Percentiles rank a stretch among this genome's conserved stretches.
These are phyloP conservation scores for Ovibos moschatus DNA, from an alignment of 2,113 vertebrate species.

Conservation along the genomic window DNA sequence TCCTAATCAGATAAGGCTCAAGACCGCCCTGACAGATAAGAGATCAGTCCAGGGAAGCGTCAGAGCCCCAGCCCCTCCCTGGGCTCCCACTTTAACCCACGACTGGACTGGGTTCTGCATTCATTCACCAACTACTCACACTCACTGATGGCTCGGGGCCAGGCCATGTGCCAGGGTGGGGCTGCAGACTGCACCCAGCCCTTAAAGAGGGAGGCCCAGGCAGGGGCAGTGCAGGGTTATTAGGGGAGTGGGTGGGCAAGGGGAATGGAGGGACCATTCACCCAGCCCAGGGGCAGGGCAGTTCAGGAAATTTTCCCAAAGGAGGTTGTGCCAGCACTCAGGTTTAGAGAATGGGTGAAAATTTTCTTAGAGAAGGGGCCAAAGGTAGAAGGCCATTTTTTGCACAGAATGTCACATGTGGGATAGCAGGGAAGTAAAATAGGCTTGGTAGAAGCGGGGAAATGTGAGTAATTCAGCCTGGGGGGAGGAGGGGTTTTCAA, in stretches of 20 bases:
- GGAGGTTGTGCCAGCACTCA: background rate
- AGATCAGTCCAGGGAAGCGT: background rate
- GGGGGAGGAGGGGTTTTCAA: background rate
- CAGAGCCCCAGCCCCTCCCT: background rate
- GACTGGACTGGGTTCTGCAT: background rate
- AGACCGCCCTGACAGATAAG: slow-evolving; percentile 30
- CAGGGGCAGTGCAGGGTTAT: background rate
- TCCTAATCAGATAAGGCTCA: slow-evolving; percentile 55
- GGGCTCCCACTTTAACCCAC: slow-evolving; percentile 5
- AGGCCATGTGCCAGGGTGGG: background rate
- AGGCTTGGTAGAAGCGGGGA: background rate
- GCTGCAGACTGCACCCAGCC: background rate
- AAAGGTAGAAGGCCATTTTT: background rate
- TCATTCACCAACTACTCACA: background rate
- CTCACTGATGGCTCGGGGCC: background rate
- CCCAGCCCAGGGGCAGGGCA: background rate
- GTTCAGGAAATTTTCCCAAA: background rate
- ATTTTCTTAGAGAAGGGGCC: background rate
- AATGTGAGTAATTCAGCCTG: background rate
- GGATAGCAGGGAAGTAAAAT: background rate
- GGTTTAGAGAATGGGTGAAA: background rate
- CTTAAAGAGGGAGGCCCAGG: background rate
- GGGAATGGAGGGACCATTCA: background rate
- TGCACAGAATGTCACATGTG: background rate
- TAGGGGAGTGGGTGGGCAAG: background rate